Conservation (phyloP, 2,888 invertebrate species). For the Hartigia nigra region DNA sequence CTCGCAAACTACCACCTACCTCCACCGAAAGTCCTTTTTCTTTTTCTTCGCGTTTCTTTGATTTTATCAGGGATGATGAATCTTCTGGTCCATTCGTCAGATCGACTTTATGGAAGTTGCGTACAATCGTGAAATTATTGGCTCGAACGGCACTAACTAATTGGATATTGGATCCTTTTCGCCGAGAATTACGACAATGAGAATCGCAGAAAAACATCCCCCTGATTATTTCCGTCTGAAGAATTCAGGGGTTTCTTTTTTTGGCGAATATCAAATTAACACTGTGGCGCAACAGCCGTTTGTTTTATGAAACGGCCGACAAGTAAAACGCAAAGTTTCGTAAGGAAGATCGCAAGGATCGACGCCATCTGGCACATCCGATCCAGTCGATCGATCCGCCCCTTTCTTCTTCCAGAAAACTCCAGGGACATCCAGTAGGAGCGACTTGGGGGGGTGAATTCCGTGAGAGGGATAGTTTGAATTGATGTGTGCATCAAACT, state of each 20-base stretch:
- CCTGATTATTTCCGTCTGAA: no score
- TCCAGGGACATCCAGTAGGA: neutral
- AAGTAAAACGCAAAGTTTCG: neutral
- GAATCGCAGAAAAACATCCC: neutral
- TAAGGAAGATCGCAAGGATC: neutral
- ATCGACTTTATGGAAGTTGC: neutral
- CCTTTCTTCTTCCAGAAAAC: neutral
- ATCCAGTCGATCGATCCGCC: neutral
- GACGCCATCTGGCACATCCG: neutral
- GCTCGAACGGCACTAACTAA: neutral
- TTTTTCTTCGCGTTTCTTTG: neutral
- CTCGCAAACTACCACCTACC: neutral
- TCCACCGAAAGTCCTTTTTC: neutral
- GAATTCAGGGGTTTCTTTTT: no score
- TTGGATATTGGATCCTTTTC: neutral
- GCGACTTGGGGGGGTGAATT: no score
- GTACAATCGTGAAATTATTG: neutral
- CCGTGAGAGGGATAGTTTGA: neutral
- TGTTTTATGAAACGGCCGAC: neutral
- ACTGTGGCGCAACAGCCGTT: neutral
- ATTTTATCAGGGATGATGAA: neutral
- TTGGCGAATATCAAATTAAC: neutral
- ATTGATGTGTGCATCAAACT: conserved; percentile 11
- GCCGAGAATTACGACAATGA: neutral
- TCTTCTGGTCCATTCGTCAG: neutral